Percentiles rank a stretch among this genome's conserved stretches.
Evolutionary conservation across 2,113 vertebrate species (phyloP).

Genomic region (Oryzias curvinotus): DNA sequence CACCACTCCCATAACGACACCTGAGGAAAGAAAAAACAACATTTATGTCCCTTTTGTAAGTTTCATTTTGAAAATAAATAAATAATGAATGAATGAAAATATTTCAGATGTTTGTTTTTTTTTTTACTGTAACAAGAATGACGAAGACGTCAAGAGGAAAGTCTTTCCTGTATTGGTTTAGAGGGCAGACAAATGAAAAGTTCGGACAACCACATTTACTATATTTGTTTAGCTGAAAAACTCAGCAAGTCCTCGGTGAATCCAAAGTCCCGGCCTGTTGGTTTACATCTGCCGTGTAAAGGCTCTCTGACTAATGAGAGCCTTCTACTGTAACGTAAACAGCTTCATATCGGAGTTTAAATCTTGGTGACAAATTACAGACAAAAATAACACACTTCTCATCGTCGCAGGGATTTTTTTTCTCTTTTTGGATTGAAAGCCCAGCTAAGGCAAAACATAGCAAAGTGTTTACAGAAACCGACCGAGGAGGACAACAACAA

Average conservation of each 20-base stretch:
- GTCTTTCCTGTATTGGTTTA: too few species aligned
- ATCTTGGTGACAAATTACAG: conserved; percentile 45
- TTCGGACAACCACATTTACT: background rate
- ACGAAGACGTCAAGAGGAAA: too few species aligned
- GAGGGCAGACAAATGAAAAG: too few species aligned
- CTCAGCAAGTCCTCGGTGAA: background rate
- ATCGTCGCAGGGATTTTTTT: conserved; percentile 3
- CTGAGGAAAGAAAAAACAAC: conserved; percentile 47
- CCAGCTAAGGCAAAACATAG: conserved; percentile 26
- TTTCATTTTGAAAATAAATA: background rate
- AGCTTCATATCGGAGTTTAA: conserved; percentile 40
- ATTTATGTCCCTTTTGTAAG: background rate
- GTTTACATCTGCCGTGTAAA: conserved; percentile 12
- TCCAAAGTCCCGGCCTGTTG: conserved; percentile 9
- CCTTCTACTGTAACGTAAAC: conserved; percentile 42
- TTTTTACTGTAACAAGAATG: too few species aligned
- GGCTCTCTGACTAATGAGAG: conserved; percentile 38
- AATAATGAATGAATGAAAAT: background rate
- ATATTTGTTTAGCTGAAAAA: background rate
- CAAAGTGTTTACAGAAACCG: conserved; percentile 42
- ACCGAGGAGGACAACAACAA: conserved; percentile 43
- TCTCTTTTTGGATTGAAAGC: conserved; percentile 8
- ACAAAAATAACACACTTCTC: conserved; percentile 44
- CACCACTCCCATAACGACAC: conserved; percentile 77
- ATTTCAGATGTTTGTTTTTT: too few species aligned